phyloP scores from a whole-genome alignment of 2,113 vertebrate genomes.

The Macaca mulatta region DNA sequence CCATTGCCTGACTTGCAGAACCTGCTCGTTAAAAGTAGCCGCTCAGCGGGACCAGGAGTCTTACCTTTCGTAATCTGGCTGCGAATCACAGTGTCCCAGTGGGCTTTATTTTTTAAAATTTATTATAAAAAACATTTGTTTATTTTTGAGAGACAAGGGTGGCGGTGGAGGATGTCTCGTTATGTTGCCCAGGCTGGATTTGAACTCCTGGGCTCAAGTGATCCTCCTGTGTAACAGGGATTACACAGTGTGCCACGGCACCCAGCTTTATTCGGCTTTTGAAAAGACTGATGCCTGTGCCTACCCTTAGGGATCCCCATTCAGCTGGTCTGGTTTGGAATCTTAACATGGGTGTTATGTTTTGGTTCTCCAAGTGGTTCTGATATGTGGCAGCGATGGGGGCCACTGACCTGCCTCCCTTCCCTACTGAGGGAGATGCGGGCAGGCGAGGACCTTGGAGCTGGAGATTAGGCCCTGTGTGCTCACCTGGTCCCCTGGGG shows the following conservation, averaged over 20 bases:
- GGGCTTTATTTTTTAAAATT: neutral
- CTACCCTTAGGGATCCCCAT: neutral
- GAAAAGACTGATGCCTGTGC: neutral
- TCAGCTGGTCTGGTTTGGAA: neutral
- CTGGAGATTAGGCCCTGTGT: neutral
- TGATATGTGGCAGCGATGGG: neutral
- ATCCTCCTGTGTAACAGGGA: neutral
- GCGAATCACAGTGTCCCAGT: neutral
- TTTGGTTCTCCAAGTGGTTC: neutral
- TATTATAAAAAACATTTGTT: neutral
- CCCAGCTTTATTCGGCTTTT: neutral
- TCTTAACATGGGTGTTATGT: neutral
- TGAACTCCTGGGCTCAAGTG: neutral
- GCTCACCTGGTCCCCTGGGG: neutral
- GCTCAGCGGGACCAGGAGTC: neutral
- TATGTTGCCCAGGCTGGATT: neutral
- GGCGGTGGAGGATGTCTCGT: neutral
- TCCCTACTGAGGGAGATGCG: neutral
- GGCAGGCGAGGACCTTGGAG: neutral
- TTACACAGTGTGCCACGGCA: neutral
- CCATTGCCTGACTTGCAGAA: rapidly evolving
- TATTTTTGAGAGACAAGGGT: neutral
- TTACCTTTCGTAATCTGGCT: neutral
- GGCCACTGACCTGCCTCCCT: too few species aligned
- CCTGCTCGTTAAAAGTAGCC: neutral